These are phyloP conservation scores for Umimayanthus chanpuru DNA, from an alignment of 92 coral and sea anemone species.

Conservation along the genomic window DNA sequence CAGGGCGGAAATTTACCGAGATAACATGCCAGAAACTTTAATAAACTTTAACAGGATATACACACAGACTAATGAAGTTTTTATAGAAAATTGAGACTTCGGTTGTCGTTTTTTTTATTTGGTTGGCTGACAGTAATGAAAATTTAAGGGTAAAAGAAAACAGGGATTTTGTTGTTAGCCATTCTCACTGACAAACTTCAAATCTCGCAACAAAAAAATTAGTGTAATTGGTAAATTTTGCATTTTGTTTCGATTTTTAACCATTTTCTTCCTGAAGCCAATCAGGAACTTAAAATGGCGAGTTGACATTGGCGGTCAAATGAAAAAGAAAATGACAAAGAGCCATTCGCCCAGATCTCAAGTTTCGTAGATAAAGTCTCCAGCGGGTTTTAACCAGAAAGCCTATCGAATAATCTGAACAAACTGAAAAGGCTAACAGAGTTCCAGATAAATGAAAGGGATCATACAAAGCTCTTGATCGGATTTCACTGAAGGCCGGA, in stretches of 20 bases:
- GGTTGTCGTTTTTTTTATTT: conserved; percentile 57
- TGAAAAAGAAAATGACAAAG: neutral
- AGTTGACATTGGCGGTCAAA: conserved; percentile 10
- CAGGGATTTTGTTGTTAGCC: conserved; percentile 42
- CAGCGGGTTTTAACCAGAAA: conserved; percentile 26
- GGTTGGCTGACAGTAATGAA: conserved; percentile 77
- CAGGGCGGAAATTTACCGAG: conserved; percentile 76
- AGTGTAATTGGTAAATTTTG: conserved; percentile 29
- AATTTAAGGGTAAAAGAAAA: conserved; percentile 60
- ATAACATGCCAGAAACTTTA: conserved; percentile 80
- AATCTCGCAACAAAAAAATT: conserved; percentile 37
- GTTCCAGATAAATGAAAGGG: conserved; percentile 38
- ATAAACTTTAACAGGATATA: conserved; percentile 86
- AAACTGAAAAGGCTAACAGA: conserved; percentile 34
- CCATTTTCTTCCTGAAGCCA: conserved; percentile 14
- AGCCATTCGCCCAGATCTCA: conserved; percentile 16
- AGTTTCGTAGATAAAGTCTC: conserved; percentile 36
- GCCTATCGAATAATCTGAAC: conserved; percentile 34
- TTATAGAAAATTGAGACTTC: conserved; percentile 44
- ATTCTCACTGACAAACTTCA: conserved; percentile 24
- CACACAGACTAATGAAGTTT: conserved; percentile 77
- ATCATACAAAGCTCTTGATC: conserved; percentile 37
- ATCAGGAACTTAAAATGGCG: neutral
- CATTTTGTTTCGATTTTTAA: conserved; percentile 8
- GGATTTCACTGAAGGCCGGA: conserved; percentile 46